A percentile compares a stretch with the other conserved stretches of the same genome.
Evolutionary conservation across 1,140 invertebrate genomes (phyloP).

Genomic region (Eulimnadia texana): DNA sequence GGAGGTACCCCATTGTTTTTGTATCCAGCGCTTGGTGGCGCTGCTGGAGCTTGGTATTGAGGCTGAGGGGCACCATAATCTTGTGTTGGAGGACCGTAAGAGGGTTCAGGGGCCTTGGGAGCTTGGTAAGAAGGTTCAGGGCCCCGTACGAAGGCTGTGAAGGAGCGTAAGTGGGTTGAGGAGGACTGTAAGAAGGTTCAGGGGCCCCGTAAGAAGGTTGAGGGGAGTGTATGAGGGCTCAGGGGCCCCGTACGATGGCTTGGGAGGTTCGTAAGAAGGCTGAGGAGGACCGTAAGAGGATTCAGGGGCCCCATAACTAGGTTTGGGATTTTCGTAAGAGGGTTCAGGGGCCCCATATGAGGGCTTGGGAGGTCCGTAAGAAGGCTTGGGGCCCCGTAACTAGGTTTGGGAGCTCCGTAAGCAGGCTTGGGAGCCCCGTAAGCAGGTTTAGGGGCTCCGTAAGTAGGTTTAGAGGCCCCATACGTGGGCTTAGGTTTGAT

Average conservation of each 20-base stretch:
- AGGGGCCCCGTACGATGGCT: constrained; percentile 15
- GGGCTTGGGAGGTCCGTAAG: constrained; percentile 14
- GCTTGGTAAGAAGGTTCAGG: neutral
- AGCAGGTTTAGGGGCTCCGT: constrained; percentile 14
- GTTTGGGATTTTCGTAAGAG: constrained; percentile 20
- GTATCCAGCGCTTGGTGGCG: neutral
- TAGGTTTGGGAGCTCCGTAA: constrained; percentile 21
- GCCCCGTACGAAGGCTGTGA: neutral
- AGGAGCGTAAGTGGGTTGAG: neutral
- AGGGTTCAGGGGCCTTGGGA: neutral
- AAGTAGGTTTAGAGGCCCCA: too few species aligned
- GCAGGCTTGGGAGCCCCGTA: constrained; percentile 14
- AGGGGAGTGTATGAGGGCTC: constrained; percentile 18
- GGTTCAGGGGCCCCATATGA: constrained; percentile 14
- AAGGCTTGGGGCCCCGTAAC: constrained; percentile 19
- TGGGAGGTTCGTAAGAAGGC: constrained; percentile 8
- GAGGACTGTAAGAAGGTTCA: neutral
- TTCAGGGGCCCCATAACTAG: constrained; percentile 21
- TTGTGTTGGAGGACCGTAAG: neutral
- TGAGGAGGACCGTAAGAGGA: neutral
- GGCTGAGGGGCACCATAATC: neutral
- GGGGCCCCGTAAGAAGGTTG: constrained; percentile 24
- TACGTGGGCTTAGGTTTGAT: too few species aligned
- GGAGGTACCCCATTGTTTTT: neutral
- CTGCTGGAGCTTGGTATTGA: neutral